These are phyloP conservation scores for Calephelis virginiensis DNA, from an alignment of 1,140 invertebrate genomes.

Conservation along the genomic window DNA sequence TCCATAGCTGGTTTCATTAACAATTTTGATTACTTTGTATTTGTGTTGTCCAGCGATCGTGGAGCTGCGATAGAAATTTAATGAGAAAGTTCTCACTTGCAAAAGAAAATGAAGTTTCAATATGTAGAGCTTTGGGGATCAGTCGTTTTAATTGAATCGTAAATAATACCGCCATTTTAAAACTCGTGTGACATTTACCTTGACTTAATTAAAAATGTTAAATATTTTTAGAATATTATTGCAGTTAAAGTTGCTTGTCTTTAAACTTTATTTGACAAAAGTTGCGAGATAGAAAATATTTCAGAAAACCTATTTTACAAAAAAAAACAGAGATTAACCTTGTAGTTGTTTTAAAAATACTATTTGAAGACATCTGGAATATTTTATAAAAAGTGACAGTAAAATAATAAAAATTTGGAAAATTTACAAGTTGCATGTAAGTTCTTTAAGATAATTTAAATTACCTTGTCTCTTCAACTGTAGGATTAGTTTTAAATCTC, in stretches of 20 bases:
- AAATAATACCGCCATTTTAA: slow-evolving; percentile 38
- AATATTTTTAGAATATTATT: not conserved
- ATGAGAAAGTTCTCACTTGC: slow-evolving; percentile 57
- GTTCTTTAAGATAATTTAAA: no score
- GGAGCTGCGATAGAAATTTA: slow-evolving; percentile 58
- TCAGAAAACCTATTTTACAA: no score
- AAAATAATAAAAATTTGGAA: no score
- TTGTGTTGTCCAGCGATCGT: slow-evolving; percentile 57
- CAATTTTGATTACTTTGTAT: slow-evolving; percentile 70
- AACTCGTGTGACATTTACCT: not conserved
- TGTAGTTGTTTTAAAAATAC: no score
- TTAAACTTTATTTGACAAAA: no score
- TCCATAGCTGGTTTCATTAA: slow-evolving; percentile 46
- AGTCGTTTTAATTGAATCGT: slow-evolving; percentile 51
- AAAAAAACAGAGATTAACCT: no score
- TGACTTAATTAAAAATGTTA: not conserved
- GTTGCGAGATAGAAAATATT: no score
- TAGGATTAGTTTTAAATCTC: no score
- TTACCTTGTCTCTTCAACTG: no score
- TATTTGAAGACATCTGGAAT: no score
- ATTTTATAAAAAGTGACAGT: no score
- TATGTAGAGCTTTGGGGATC: slow-evolving; percentile 47
- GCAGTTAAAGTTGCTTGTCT: not conserved
- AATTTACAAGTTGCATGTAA: no score
- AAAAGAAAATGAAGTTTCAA: slow-evolving; percentile 67